These are phyloP conservation scores for Ochropacha duplaris DNA, from an alignment of 2,888 invertebrate genomes.

Conservation along the genomic window DNA sequence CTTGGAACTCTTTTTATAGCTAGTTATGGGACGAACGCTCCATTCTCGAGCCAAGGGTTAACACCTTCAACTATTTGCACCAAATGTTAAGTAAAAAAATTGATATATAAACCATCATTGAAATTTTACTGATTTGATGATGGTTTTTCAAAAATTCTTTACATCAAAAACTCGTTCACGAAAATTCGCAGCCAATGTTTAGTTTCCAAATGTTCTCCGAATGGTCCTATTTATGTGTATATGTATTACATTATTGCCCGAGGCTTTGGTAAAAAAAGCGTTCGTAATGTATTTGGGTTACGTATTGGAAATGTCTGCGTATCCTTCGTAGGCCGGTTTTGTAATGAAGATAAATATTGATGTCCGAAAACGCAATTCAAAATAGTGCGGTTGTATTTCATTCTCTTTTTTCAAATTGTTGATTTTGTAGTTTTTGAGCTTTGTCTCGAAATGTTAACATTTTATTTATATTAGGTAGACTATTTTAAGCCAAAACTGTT, in stretches of 20 bases:
- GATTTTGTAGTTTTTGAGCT: neutral
- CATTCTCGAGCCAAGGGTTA: too few relatives aligned
- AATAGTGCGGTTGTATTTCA: constrained; percentile 1
- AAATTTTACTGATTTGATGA: neutral
- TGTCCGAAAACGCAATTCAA: constrained; percentile 5
- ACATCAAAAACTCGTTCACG: neutral
- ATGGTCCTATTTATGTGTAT: constrained; percentile 30
- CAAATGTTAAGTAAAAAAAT: neutral
- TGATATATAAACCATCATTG: neutral
- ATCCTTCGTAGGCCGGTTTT: constrained; percentile 7
- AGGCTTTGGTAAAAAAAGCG: constrained; percentile 22
- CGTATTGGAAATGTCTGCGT: constrained; percentile 5
- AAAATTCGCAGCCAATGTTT: constrained; percentile 7
- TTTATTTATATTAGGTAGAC: neutral
- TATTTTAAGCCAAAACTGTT: too few relatives aligned
- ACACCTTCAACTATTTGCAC: too few relatives aligned
- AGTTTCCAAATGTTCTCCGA: constrained; percentile 34
- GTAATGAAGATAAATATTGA: constrained; percentile 7
- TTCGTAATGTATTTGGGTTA: constrained; percentile 5
- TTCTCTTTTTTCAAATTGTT: neutral
- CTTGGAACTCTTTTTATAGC: too few relatives aligned
- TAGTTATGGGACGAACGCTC: too few relatives aligned
- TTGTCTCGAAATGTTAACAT: neutral
- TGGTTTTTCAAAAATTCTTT: neutral
- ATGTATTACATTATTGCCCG: constrained; percentile 26